A percentile compares a stretch with the other conserved stretches of the same genome.
Evolutionary conservation across 2,888 invertebrate genomes (phyloP).

Genomic region (Orthosia gothica): DNA sequence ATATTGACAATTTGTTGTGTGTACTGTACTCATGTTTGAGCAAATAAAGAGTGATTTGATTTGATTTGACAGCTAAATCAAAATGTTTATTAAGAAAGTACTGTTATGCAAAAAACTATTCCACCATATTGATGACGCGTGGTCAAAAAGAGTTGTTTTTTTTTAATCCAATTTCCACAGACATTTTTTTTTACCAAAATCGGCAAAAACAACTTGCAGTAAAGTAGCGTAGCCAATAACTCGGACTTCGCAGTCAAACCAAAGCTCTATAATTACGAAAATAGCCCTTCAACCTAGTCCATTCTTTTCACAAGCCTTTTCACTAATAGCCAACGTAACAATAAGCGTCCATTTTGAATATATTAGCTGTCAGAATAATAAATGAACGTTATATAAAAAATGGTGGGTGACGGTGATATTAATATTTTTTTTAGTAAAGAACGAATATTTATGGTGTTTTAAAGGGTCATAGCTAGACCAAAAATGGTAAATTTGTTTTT

Average conservation of each 20-base stretch:
- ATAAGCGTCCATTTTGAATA: constrained; percentile 37
- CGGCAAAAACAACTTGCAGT: no score
- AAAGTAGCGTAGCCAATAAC: background rate
- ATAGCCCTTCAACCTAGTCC: constrained; percentile 13
- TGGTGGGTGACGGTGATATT: constrained; percentile 46
- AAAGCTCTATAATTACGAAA: constrained; percentile 46
- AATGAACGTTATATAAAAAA: constrained; percentile 48
- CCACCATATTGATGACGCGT: no score
- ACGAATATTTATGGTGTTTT: constrained; percentile 25
- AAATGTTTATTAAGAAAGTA: no score
- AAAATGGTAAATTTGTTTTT: constrained; percentile 3
- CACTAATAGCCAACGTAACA: constrained; percentile 44
- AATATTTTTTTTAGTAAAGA: constrained; percentile 27
- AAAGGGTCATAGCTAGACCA: constrained; percentile 35
- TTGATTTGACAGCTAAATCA: constrained; percentile 47
- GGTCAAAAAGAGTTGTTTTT: background rate
- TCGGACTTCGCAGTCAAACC: constrained; percentile 11
- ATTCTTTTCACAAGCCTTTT: constrained; percentile 39
- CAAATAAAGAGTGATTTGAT: no score
- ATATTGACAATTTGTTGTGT: no score
- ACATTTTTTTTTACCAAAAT: background rate
- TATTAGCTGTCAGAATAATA: constrained; percentile 65
- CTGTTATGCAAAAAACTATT: no score
- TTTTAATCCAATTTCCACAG: background rate
- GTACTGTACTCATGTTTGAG: no score